phyloP scores from a whole-genome alignment of 1,140 invertebrate species.

The Drosophila neocordata region DNA sequence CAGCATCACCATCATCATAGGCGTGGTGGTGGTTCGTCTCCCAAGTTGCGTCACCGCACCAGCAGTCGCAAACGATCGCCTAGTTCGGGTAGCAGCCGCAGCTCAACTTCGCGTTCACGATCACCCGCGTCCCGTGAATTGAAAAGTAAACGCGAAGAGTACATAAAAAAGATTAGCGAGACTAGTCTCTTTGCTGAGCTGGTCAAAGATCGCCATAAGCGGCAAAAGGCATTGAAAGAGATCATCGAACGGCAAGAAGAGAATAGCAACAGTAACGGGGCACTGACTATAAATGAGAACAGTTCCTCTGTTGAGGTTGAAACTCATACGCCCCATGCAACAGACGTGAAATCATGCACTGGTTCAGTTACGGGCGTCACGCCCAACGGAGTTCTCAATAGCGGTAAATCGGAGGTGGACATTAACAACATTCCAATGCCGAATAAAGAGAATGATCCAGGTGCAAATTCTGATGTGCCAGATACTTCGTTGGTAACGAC shows the following conservation, averaged over 20 bases:
- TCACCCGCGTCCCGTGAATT: conserved; percentile 74
- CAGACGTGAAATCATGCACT: conserved; percentile 39
- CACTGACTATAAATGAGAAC: conserved; percentile 73
- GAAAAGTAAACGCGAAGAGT: conserved; percentile 84
- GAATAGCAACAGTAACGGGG: conserved; percentile 82
- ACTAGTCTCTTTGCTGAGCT: conserved; percentile 94
- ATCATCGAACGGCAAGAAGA: conserved; percentile 86
- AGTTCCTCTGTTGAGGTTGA: conserved; percentile 78
- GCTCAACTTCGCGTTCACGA: conserved; percentile 53
- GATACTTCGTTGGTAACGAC: conserved; percentile 46
- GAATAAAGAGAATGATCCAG: conserved; percentile 60
- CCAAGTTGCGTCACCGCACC: conserved; percentile 47
- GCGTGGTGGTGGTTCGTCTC: conserved; percentile 33
- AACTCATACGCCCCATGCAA: conserved; percentile 62
- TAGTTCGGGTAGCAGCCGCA: conserved; percentile 60
- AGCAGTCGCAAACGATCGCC: conserved; percentile 66
- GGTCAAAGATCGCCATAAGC: conserved; percentile 92
- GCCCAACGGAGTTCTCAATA: conserved; percentile 57
- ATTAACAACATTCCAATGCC: conserved; percentile 87
- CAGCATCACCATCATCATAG: conserved; percentile 63
- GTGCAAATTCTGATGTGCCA: conserved; percentile 45
- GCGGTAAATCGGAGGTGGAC: conserved; percentile 81
- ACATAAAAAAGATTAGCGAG: conserved; percentile 90
- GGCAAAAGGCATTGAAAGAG: conserved; percentile 87
- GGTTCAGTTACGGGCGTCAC: conserved; percentile 36